Evolutionary conservation across 2,888 invertebrate genomes (phyloP).

Genomic region (Archaeoteleia sp.): DNA sequence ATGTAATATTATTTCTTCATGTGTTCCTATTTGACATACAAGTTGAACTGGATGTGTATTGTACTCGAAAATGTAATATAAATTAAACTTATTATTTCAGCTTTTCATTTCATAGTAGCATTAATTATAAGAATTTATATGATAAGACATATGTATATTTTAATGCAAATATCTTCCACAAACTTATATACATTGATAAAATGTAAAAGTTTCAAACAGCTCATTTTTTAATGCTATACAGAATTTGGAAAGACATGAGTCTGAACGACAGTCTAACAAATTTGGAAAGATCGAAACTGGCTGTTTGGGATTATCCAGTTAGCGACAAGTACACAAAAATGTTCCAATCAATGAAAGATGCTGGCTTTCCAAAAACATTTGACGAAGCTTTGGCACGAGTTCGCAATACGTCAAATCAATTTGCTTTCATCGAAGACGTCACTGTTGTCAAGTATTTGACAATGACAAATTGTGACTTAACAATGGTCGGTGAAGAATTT

Average conservation of each 20-base stretch:
- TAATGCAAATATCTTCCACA: too few relatives aligned
- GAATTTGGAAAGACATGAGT: constrained; percentile 99
- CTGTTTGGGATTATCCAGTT: constrained; percentile 99
- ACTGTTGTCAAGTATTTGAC: constrained; percentile 91
- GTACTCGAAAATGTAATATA: too few relatives aligned
- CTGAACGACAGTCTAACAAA: constrained; percentile 94
- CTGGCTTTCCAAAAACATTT: constrained; percentile 85
- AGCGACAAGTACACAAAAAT: constrained; percentile 99
- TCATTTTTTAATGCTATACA: constrained; percentile 69
- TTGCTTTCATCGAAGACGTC: constrained; percentile 95
- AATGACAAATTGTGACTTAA: constrained; percentile 90
- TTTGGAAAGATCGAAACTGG: constrained; percentile 92
- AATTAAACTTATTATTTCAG: too few relatives aligned
- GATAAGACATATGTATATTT: too few relatives aligned
- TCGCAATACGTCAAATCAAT: constrained; percentile 85
- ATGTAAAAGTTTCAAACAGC: too few relatives aligned
- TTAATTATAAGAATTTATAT: too few relatives aligned
- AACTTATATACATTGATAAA: too few relatives aligned
- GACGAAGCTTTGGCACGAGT: constrained; percentile 88
- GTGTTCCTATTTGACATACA: too few relatives aligned
- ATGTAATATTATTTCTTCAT: too few relatives aligned
- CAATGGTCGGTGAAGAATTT: constrained; percentile 96
- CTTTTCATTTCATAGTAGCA: too few relatives aligned
- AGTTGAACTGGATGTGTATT: too few relatives aligned
- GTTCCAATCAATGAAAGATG: constrained; percentile 95